Evolutionary conservation across 2,113 vertebrate species (phyloP), one percentile per base, ranked within the genome.

Genomic region (Amazona guildingii): DNA sequence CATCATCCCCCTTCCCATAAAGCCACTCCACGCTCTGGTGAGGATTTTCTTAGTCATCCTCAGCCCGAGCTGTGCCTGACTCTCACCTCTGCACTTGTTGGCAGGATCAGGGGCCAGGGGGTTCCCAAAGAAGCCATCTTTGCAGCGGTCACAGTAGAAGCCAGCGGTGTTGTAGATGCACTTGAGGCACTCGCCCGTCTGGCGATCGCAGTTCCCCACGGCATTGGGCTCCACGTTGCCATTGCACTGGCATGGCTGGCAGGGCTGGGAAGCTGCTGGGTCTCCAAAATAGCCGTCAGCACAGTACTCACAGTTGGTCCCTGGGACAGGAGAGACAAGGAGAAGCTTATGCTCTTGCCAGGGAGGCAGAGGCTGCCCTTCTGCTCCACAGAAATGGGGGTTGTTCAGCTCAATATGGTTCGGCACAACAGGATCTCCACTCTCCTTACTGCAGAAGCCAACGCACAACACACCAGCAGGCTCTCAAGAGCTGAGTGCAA

Each of bases 101-200:
- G 83, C 33, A 9, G 98, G 98, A 77, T 98, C 96, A 1, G 97
- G 1, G n/a, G 98, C 98, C 91, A 99, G 87, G 1, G 99, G 98
- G 81, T 99, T 98, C 78, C 99, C 99, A 0, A 98, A 99, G 98
- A 98, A 99, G 39, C 99, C 99, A 0, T 98, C 98, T 72, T 97
- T 98, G 98, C 99, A 99, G 94, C 98, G 98, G 93, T 99, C 98
- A 0, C 99, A 99, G 97, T 98, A 97, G 96, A 98, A 98, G 59
- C 99, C 99, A 0, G 97, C 95, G 0, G 99, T 99, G 98, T 99
- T 98, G 98, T 99, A 84, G 97, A 99, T 96, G 96, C 99, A 99
- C 91, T 99, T 99, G 74, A 99, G 97, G 77, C 99, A 99, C 94
- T 99, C 97, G 5, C 99, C 99, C 0, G 98, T 99, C 87, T 68